A percentile compares a stretch with the other conserved stretches of the same genome.
phyloP scores from a whole-genome alignment of 2,113 vertebrate genomes.

The Plotosus lineatus region DNA sequence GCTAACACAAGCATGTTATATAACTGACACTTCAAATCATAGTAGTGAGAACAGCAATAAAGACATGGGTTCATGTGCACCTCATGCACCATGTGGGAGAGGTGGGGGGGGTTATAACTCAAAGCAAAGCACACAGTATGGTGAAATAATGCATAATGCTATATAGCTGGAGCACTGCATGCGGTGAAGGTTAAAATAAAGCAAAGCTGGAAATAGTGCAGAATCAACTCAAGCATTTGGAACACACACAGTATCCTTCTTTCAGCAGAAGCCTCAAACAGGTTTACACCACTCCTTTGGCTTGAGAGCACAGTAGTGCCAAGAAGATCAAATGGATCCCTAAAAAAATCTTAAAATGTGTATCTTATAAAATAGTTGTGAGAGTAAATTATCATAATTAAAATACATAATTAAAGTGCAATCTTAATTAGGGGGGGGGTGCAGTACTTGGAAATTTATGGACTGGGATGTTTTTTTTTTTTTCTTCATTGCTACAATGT shows the following conservation, averaged over 20 bases:
- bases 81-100: too few species aligned
- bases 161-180: not conserved
- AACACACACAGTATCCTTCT: constrained; percentile 31
- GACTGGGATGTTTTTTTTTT: not conserved
- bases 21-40: not conserved
- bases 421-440: too few species aligned
- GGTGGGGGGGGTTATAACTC: too few species aligned
- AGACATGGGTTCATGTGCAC: constrained; percentile 27
- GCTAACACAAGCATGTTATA: not conserved
- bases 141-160: not conserved
- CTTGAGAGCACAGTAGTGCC: not conserved
- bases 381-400: not conserved
- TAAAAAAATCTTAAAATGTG: not conserved
- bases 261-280: constrained; percentile 54
- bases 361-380: too few species aligned
- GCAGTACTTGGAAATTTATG: not conserved
- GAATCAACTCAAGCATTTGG: constrained; percentile 54
- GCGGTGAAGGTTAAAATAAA: constrained; percentile 33
- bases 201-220: constrained; percentile 25
- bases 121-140: not conserved
- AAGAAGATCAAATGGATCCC: not conserved
- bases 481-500: not conserved
- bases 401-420: not conserved
- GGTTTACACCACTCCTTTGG: not conserved
- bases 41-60: constrained; percentile 1